A percentile compares a stretch with the other conserved stretches of the same genome.
Conservation (phyloP, 1,140 invertebrate genomes). For the Zaprionus vittiger region DNA sequence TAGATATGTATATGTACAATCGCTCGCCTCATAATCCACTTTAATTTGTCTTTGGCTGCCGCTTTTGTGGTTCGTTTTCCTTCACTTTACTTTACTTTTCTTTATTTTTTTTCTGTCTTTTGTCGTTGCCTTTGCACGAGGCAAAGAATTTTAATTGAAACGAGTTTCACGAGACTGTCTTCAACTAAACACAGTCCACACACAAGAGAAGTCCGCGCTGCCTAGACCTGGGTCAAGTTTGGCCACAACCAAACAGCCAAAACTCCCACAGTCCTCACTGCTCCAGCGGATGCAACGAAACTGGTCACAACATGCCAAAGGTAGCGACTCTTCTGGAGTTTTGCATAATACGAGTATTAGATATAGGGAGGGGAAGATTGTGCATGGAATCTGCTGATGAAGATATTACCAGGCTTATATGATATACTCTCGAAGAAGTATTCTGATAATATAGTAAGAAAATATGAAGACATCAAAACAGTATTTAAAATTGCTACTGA, state of each 20-base stretch:
- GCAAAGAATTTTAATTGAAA: slow-evolving; percentile 79
- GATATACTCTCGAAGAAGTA: background rate
- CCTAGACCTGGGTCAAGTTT: slow-evolving; percentile 72
- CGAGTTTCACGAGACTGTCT: slow-evolving; percentile 59
- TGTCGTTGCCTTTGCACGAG: slow-evolving; percentile 54
- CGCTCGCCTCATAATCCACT: slow-evolving; percentile 71
- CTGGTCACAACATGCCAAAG: slow-evolving; percentile 32
- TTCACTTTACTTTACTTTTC: slow-evolving; percentile 33
- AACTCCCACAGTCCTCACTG: slow-evolving; percentile 28
- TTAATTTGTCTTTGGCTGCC: slow-evolving; percentile 78
- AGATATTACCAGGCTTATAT: background rate
- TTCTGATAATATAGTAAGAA: too few relatives aligned
- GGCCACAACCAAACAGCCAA: slow-evolving; percentile 22
- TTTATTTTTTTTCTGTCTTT: slow-evolving; percentile 42
- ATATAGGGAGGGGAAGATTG: background rate
- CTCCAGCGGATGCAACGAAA: slow-evolving; percentile 14
- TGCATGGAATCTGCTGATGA: background rate
- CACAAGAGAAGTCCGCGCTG: slow-evolving; percentile 2
- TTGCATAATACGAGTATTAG: background rate
- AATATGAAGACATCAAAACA: too few relatives aligned
- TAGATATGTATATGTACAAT: slow-evolving; percentile 28
- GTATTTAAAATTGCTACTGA: too few relatives aligned
- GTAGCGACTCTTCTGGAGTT: background rate
- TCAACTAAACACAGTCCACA: slow-evolving; percentile 20
- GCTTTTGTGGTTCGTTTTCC: slow-evolving; percentile 40